These are phyloP conservation scores for Ceuthmochares aereus DNA, from an alignment of 2,113 vertebrate species.

Conservation along the genomic window DNA sequence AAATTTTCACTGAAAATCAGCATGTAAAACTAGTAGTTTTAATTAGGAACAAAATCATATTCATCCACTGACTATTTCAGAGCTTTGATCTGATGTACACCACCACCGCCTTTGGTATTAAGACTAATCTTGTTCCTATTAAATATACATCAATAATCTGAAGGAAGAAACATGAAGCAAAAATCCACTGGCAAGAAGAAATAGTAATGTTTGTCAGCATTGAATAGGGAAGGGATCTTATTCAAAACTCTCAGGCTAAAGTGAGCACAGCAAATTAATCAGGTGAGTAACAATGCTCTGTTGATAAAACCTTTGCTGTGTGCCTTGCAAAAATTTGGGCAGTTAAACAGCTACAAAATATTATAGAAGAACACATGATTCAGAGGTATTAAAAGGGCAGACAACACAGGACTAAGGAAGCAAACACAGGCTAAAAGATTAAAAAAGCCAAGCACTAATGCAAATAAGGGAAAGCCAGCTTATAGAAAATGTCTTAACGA, in stretches of 20 bases:
- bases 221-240: background rate
- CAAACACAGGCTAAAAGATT: background rate
- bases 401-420: background rate
- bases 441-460: background rate
- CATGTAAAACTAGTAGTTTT: constrained; percentile 43
- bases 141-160: background rate
- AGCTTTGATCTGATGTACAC: constrained; percentile 29
- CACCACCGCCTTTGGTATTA: background rate
- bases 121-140: background rate
- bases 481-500: background rate
- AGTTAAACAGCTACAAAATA: background rate
- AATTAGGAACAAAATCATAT: constrained; percentile 40
- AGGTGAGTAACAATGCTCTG: background rate
- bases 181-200: constrained; percentile 1
- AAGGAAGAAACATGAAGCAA: background rate
- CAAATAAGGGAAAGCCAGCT: background rate
- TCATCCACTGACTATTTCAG: constrained; percentile 1
- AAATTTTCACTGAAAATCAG: constrained; percentile 21
- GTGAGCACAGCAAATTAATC: background rate
- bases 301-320: background rate
- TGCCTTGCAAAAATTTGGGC: background rate
- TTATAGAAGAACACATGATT: background rate
- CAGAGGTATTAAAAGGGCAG: background rate
- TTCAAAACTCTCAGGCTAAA: background rate
- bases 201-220: background rate